Evolutionary conservation across 2,113 vertebrate species (phyloP).

Genomic region (Scortum barcoo): DNA sequence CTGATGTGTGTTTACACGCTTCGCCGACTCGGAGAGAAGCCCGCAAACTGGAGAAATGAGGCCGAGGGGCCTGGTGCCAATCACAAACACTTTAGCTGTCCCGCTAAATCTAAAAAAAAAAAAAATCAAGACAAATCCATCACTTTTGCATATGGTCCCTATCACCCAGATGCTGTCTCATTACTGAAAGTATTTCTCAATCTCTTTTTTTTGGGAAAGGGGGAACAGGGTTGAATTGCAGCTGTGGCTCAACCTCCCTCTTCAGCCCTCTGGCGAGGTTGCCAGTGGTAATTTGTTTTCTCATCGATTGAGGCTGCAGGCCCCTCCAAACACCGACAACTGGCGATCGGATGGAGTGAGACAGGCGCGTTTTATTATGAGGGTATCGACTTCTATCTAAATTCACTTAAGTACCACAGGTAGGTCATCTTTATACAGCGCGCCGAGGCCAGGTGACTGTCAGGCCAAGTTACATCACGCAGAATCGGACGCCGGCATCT

Average conservation of each 20-base stretch:
- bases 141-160: conserved; percentile 31
- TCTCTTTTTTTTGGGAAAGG: conserved; percentile 14
- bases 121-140: conserved; percentile 31
- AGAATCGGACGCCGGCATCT: neutral
- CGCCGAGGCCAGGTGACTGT: neutral
- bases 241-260: conserved; percentile 27
- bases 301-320: conserved; percentile 58
- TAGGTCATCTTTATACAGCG: conserved; percentile 34
- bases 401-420: conserved; percentile 49
- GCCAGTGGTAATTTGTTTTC: conserved; percentile 62
- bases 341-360: conserved; percentile 60
- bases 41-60: conserved; percentile 58
- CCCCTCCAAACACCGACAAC: conserved; percentile 49
- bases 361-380: conserved; percentile 66
- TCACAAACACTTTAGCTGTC: conserved; percentile 55
- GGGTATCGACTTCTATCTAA: conserved; percentile 63
- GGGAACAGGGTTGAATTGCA: neutral
- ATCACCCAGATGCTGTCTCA: conserved; percentile 28
- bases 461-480: conserved; percentile 1
- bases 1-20: conserved; percentile 73
- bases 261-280: conserved; percentile 25
- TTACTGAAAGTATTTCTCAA: conserved; percentile 28
- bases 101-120: conserved; percentile 23
- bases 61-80: conserved; percentile 45
- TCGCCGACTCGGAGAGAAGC: conserved; percentile 48